Conservation (phyloP, 2,113 vertebrate species). For the Equus przewalskii region DNA sequence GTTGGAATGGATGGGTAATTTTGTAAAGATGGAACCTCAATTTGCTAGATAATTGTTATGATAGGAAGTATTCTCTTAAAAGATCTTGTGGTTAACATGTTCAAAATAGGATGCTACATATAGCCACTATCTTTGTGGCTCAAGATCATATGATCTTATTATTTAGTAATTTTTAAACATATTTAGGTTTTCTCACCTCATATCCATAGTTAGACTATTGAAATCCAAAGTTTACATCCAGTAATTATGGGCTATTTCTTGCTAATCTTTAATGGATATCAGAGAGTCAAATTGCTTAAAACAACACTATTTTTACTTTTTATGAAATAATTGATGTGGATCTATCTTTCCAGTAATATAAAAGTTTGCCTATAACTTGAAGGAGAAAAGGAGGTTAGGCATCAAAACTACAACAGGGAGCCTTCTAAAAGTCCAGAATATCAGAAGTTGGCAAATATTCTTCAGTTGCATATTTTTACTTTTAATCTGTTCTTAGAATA, state of each 20-base stretch:
- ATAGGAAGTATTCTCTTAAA: conserved; percentile 14
- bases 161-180: conserved; percentile 60
- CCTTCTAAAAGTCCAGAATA: neutral
- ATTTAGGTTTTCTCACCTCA: neutral
- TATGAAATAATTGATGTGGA: neutral
- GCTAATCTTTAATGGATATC: neutral
- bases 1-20: neutral
- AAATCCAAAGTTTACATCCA: neutral
- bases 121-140: neutral
- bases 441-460: neutral
- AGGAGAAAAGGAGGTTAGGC: neutral
- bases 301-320: neutral
- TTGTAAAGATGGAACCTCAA: neutral
- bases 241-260: conserved; percentile 12
- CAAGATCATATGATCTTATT: conserved; percentile 29
- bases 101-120: conserved; percentile 42
- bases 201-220: neutral
- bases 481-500: conserved; percentile 13
- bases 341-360: neutral
- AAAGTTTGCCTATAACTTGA: conserved; percentile 29
- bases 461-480: neutral
- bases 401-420: neutral
- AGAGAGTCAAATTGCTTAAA: conserved; percentile 20
- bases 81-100: neutral
- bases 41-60: conserved; percentile 57